Evolutionary conservation across 2,113 vertebrate genomes (phyloP), one percentile per base, ranked within the genome.

Genomic region (Ranitomeya imitator): DNA sequence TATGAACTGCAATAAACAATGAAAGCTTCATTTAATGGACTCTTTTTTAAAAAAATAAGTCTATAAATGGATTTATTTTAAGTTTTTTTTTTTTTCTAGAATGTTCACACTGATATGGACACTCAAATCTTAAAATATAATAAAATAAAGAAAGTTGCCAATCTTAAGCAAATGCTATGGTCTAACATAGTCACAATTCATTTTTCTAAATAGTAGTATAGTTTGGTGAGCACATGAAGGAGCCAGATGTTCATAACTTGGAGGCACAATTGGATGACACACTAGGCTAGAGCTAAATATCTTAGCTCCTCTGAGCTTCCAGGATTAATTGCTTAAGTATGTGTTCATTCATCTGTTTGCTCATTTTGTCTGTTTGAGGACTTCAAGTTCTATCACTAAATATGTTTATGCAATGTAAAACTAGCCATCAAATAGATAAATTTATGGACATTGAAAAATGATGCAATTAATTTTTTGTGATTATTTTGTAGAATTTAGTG

Each of bases 241-340:
- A 74, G 71, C 31, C 73, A 76, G 73, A 76, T 76, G 73, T 76
- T 76, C 37, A 76, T 76, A 76, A 51, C 73, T 76, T 76, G 18
- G 45, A 76, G 73, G 73, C 73, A 76, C 73, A 52, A 76, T 52
- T 76, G 73, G 16, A 76, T 51, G 37, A 52, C 73, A 76, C 45
- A 76, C 45, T 76, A 52, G 73, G 21, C 37, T 76, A 51, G 52
- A 76, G 45, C 45, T 76, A 76, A 76, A 76, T 76, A 76, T 76
- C 73, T 19, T 37, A 21, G 45, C 37, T 76, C 45, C 73, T 76
- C 73, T 76, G 73, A 76, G 73, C 73, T 51, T 51, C 18, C 45
- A 76, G 73, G 73, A 51, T 76, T 76, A 76, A 76, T 76, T 76
- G 45, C 45, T 19, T 51, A 76, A 76, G 51, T 76, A 52, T 51